phyloP scores from a whole-genome alignment of 2,888 invertebrate genomes.

The Mallateleia sp. region DNA sequence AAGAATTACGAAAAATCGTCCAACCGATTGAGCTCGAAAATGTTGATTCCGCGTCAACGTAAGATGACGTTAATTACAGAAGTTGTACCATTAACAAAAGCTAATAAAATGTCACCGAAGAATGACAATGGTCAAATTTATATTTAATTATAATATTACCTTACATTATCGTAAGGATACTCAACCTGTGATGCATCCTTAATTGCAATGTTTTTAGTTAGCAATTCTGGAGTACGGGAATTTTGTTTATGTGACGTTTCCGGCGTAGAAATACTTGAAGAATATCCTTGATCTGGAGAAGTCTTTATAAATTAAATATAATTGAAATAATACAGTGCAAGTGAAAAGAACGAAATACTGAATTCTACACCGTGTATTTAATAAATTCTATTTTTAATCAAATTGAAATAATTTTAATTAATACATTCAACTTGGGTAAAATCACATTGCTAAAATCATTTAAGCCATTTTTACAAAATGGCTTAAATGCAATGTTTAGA shows the following conservation, averaged over 20 bases:
- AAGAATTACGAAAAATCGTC: not conserved
- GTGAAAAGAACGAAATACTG: too few species aligned
- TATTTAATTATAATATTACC: constrained; percentile 36
- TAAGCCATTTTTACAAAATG: too few species aligned
- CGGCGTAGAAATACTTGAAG: constrained; percentile 77
- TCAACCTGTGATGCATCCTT: constrained; percentile 40
- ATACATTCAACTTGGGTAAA: too few species aligned
- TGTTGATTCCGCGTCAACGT: too few species aligned
- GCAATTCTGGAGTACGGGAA: constrained; percentile 22
- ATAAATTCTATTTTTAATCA: too few species aligned
- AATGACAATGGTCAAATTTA: not conserved
- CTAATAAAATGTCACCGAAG: too few species aligned
- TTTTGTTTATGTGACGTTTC: constrained; percentile 72
- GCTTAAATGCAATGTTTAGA: too few species aligned
- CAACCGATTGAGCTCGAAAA: not conserved
- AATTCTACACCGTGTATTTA: too few species aligned
- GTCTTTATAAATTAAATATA: constrained; percentile 67
- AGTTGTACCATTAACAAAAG: too few species aligned
- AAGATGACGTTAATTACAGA: not conserved
- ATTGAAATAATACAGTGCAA: too few species aligned
- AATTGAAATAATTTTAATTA: too few species aligned
- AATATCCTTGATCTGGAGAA: constrained; percentile 84
- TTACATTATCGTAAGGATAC: constrained; percentile 38
- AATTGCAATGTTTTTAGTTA: constrained; percentile 27
- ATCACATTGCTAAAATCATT: too few species aligned